Base-by-base conservation (phyloP, 2,113 vertebrate species). In the Notiomystis cincta region DNA sequence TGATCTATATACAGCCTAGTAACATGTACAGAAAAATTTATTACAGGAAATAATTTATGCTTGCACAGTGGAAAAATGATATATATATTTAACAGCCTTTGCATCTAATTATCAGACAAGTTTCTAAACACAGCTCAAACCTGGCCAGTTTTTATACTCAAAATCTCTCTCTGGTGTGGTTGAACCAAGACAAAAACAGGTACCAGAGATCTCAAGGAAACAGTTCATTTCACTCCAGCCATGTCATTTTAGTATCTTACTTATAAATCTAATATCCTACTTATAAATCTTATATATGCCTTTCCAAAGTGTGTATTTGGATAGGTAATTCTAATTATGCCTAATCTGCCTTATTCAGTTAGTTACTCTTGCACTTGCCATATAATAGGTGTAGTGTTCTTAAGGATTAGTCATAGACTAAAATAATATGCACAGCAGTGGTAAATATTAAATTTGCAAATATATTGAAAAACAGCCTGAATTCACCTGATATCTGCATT, bases 11-110 rank as follows among this genome's bases (percentile, higher is more conserved):
- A 60, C 82, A 89, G 93, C 94, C 72, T 89, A 58, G 86, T 86
- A 97, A 89, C 91, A 83, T 44, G 37, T 58, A 70, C 71, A 66
- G 64, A 60, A 71, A 77, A 66, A 47, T 13, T 92, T 94, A 93
- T 96, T 83, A 54, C 80, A 89, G 92, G 94, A 97, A 94, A 73
- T 67, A 90, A 73, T 73, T 89, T 81, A 82, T 92, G 86, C 93
- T 95, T 90, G 62, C 79, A 90, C 64, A 60, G 88, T 83, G 56
- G 80, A 90, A 94, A 90, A 86, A 70, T 18, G 0, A 30, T 75
- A 71, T 38, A 71, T 38, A 54, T 67, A 67, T 86, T 92, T 95
- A 93, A 94, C 37, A 83, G 42, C 42, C 47, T 88, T 83, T 61
- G 56, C 71, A 81, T 73, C 37, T 76, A 33, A 72, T 85, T 92